Evolutionary conservation across 2,888 invertebrate species (phyloP), one percentile per base, ranked within the genome.

Genomic region (Acrobasis suavella): DNA sequence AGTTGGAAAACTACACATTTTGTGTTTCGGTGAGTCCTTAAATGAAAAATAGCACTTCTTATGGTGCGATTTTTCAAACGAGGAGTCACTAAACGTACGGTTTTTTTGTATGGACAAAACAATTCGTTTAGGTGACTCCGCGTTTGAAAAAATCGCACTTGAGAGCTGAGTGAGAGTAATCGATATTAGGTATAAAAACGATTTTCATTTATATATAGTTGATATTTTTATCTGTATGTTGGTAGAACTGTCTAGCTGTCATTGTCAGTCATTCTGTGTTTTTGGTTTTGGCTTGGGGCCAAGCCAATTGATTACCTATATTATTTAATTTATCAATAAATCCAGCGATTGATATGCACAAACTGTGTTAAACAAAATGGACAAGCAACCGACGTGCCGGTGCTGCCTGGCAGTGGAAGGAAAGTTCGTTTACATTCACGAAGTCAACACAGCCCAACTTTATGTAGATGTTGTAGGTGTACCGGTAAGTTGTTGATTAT

Each of bases 381-480:
- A 17, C 14, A 42, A 22, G 12, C 42, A 56, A 12, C 56, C 56
- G 14, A 42, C 42, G 7, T 56, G 56, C 14, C 56, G 56, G 22
- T 56, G 56, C 22, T 56, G 56, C 56, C 17, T 56, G 42, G 56
- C 56, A 22, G 56, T 56, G n/a, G 56, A 56, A 12, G 56, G 56
- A 9, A 56, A 56, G 17, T 17, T 56, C 2, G 2, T 56, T 42
- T 56, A 14, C 17, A 17, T 56, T 42, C 42, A 42, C 2, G 42
- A 56, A 17, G 42, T 12, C 2, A 42, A 42, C n/a, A 10, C 42
- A 8, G 17, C 56, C 9, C 42, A 56, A 14, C 56, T 56, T 10
- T 56, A 56, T 17, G 12, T 9, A 8, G 42, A 56, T 14, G 22
- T 17, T 9, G 46, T 42, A 0, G 56, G 56, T 0, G 22, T 42